Conservation (phyloP, 2,888 invertebrate genomes). For the Ptychoptera albimana region DNA sequence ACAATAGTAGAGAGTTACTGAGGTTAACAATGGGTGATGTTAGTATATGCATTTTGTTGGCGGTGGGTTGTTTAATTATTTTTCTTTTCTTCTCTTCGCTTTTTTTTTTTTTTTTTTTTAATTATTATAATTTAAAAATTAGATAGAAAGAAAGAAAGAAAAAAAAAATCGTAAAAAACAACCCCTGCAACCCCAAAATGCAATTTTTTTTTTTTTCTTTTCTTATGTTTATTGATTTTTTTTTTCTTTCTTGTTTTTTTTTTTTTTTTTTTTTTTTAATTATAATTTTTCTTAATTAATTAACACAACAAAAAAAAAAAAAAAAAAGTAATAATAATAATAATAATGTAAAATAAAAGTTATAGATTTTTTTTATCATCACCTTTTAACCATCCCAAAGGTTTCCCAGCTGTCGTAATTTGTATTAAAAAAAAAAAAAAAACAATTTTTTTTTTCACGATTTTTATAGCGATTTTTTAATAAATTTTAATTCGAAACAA, state of each 20-base stretch:
- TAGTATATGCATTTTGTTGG: constrained; percentile 19
- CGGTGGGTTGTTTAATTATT: not conserved
- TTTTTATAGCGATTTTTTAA: too few relatives aligned
- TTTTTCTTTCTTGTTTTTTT: constrained; percentile 9
- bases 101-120: not conserved
- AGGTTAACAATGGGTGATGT: constrained; percentile 52
- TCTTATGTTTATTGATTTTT: constrained; percentile 10
- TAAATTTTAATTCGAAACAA: too few relatives aligned
- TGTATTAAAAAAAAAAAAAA: too few relatives aligned
- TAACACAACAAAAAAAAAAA: not conserved
- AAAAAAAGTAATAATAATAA: constrained; percentile 1
- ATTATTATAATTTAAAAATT: not conserved
- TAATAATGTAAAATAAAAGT: constrained; percentile 1
- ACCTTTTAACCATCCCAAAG: too few relatives aligned
- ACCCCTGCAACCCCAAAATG: constrained; percentile 5
- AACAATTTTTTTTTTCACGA: too few relatives aligned
- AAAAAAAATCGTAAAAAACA: not conserved
- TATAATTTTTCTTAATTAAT: constrained; percentile 2
- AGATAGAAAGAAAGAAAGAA: not conserved
- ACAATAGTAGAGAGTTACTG: constrained; percentile 93
- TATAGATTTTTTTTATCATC: too few relatives aligned
- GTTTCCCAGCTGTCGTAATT: too few relatives aligned
- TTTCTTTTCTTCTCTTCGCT: not conserved
- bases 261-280: constrained; percentile 8
- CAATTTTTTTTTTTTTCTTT: constrained; percentile 11